Evolutionary conservation across 2,113 vertebrate species (phyloP).

Genomic region (Cebus imitator): DNA sequence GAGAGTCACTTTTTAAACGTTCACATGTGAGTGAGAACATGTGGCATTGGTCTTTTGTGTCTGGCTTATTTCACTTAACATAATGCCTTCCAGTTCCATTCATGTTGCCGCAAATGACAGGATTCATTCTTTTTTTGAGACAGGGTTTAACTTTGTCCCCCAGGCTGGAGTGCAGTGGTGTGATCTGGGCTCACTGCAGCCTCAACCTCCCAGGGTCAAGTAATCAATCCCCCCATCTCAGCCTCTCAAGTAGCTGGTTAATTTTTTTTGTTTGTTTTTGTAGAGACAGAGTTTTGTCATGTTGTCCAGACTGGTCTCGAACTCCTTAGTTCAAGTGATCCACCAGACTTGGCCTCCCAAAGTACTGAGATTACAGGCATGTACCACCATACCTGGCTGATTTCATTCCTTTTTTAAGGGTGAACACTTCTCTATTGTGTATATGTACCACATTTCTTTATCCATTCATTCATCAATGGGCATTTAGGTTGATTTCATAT

Average conservation of each 20-base stretch:
- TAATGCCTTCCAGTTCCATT: not conserved
- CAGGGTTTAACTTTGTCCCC: not conserved
- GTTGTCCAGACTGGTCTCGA: not conserved
- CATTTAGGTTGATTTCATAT: not conserved
- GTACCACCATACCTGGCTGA: not conserved
- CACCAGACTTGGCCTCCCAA: not conserved
- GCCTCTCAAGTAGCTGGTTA: not conserved
- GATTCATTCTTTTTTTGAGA: not conserved
- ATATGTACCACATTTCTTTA: not conserved
- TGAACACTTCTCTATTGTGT: not conserved
- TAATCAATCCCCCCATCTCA: not conserved
- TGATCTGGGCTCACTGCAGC: not conserved
- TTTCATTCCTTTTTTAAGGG: not conserved
- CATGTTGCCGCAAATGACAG: not conserved
- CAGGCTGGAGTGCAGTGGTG: not conserved
- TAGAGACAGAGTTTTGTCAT: not conserved
- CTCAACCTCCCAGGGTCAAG: not conserved
- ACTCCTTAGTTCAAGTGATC: not conserved
- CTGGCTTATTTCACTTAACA: not conserved
- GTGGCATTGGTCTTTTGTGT: not conserved
- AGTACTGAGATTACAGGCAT: not conserved
- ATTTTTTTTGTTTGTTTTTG: not conserved
- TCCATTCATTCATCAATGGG: not conserved
- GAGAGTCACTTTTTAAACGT: not conserved
- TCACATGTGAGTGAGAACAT: not conserved